Conservation (phyloP, 1,140 invertebrate genomes). For the Wiebesia pumilae region DNA sequence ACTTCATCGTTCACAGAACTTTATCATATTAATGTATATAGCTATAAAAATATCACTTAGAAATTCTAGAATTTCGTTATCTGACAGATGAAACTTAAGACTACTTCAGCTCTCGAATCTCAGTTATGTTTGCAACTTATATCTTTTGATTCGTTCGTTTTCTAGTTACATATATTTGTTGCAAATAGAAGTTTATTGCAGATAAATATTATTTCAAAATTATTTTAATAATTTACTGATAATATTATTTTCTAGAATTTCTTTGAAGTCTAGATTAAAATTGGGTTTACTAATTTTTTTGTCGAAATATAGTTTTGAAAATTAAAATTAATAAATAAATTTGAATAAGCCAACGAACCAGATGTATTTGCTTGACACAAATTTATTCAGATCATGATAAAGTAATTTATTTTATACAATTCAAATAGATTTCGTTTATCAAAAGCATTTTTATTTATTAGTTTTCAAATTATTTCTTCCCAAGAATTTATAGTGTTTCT, state of each 20-base stretch:
- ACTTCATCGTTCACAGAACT: background rate
- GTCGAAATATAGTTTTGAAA: no score
- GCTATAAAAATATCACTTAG: background rate
- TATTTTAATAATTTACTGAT: background rate
- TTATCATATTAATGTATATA: conserved; percentile 16
- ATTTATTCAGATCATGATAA: background rate
- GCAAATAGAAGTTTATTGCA: background rate
- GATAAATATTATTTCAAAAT: background rate
- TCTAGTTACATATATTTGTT: background rate
- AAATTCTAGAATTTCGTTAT: background rate
- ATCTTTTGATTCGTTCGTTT: background rate
- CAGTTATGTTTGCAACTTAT: background rate
- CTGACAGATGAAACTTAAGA: background rate
- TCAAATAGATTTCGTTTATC: background rate
- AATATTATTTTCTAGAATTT: no score
- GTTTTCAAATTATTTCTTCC: no score
- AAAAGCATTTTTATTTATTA: background rate
- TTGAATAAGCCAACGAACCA: background rate
- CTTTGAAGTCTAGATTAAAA: no score
- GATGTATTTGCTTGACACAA: background rate
- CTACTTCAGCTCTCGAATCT: background rate
- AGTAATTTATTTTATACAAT: background rate
- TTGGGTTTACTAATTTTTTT: no score
- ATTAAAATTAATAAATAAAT: no score
- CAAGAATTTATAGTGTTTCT: no score